phyloP scores from a whole-genome alignment of 2,797 vertebrate genomes.

The Smutsia temminckii region DNA sequence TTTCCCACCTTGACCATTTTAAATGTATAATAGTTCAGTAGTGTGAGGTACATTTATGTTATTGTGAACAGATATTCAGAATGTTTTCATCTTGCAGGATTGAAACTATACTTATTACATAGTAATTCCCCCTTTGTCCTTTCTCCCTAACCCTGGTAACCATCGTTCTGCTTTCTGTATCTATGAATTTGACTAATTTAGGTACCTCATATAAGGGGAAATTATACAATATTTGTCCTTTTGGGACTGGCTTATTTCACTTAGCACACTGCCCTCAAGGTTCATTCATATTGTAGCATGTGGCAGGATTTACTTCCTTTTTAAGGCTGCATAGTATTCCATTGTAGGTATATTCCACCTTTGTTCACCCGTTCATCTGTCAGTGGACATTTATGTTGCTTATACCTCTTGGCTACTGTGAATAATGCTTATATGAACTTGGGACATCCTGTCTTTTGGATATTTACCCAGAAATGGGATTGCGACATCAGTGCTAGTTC shows the following conservation, averaged over 20 bases:
- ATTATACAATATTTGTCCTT: not conserved
- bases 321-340: not conserved
- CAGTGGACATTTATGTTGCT: not conserved
- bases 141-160: not conserved
- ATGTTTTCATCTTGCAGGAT: not conserved
- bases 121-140: not conserved
- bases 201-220: not conserved
- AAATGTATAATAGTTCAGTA: not conserved
- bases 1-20: not conserved
- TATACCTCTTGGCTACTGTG: not conserved
- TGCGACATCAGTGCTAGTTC: not conserved
- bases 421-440: not conserved
- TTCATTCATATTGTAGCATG: not conserved
- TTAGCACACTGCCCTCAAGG: not conserved
- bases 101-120: not conserved
- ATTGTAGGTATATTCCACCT: no score
- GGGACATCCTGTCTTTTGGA: not conserved
- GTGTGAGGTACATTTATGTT: not conserved
- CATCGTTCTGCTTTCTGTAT: not conserved
- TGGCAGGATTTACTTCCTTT: not conserved
- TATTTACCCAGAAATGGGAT: not conserved
- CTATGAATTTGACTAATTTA: not conserved
- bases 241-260: not conserved
- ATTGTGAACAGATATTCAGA: not conserved
- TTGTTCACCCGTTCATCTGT: not conserved